These are phyloP conservation scores for Caenorhabditis becei DNA, from an alignment of 2,888 invertebrate species.

Conservation along the genomic window DNA sequence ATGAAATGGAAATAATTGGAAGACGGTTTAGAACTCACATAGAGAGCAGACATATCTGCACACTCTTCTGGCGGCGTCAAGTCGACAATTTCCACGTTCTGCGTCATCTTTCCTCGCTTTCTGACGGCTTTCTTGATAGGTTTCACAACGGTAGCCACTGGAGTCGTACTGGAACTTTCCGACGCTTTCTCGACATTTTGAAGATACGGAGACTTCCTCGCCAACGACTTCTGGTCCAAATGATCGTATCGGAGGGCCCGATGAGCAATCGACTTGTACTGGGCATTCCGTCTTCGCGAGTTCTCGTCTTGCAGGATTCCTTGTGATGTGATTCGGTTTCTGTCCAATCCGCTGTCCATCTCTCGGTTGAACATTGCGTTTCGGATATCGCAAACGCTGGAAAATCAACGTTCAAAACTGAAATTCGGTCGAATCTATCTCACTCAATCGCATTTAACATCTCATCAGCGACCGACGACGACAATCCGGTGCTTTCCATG, in stretches of 20 bases:
- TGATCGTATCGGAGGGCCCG: conserved; percentile 65
- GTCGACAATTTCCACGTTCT: no score
- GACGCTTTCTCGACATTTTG: neutral
- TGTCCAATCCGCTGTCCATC: conserved; percentile 33
- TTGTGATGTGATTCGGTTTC: conserved; percentile 31
- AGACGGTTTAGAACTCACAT: neutral
- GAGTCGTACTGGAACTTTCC: no score
- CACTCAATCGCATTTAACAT: conserved; percentile 33
- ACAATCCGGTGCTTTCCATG: neutral
- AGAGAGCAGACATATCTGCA: neutral
- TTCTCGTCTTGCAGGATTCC: conserved; percentile 62
- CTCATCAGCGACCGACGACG: neutral
- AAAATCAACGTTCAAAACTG: neutral
- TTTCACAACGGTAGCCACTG: neutral
- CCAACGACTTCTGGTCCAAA: conserved; percentile 39
- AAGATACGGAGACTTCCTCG: conserved; percentile 45
- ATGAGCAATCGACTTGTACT: conserved; percentile 69
- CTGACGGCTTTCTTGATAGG: no score
- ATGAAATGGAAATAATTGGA: neutral
- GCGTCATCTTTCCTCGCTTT: no score
- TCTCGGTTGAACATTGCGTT: conserved; percentile 29
- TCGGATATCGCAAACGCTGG: conserved; percentile 37
- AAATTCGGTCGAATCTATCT: neutral
- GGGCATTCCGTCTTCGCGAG: conserved; percentile 61
- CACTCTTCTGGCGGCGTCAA: conserved; percentile 6